Evolutionary conservation across 2,797 vertebrate genomes (phyloP), one percentile per base, ranked within the genome.

Genomic region (Rhadinocentrus ornatus): DNA sequence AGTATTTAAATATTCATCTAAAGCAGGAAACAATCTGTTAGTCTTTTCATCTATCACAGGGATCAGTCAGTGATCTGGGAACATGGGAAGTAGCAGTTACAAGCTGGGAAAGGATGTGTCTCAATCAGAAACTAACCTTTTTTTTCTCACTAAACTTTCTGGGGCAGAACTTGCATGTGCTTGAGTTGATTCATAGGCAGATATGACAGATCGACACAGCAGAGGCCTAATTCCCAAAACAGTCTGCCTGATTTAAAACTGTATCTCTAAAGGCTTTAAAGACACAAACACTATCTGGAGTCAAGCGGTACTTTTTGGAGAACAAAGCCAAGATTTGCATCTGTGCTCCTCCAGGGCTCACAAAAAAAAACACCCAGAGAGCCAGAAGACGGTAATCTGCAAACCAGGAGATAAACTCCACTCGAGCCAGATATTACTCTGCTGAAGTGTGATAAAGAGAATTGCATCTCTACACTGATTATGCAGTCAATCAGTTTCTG

Each of bases 301-400:
- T 34, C 66, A 16, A 67, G 67, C 35, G 0, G 24, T 18, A 69
- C 64, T 69, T 77, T 68, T 71, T 55, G 61, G 44, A 76, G 82
- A 77, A 79, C 73, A 77, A 77, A 78, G 79, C 80, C 80, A 64
- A 81, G 71, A 82, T 81, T 82, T 77, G 77, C 77, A 82, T 85
- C 75, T 68, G 83, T n/a, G 41, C 53, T 84, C 75, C 79, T 77
- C 0, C 52, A 60, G 72, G 84, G 71, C 66, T 63, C 26, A 1
- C 55, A 32, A 32, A n/a, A 61, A 18, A 46, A 80, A 62, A 73
- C 83, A 84, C 50, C 71, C 73, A 71, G 77, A 20, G 24, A 79
- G 83, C 81, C 71, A 77, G 59, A 58, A 35, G 61, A 84, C 1
- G 18, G 54, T 73, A 77, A 72, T 77, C 77, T 66, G 54, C 24